Conservation (phyloP, 2,797 vertebrate species). For the Galaxias olidus region DNA sequence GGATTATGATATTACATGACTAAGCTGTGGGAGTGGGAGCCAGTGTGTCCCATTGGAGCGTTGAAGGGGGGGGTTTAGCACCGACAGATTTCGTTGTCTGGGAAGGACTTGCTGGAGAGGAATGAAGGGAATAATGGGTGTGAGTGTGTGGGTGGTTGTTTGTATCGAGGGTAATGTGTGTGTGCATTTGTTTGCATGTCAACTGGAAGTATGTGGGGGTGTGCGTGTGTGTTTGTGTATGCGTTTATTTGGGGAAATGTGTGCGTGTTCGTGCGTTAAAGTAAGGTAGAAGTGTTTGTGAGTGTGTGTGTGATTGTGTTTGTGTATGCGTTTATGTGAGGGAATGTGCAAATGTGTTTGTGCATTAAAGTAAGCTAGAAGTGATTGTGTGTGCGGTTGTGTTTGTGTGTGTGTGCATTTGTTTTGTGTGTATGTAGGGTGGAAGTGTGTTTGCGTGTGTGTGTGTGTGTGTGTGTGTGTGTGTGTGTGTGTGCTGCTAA, state of each 20-base stretch:
- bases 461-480: slow-evolving; percentile 6
- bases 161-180: too few relatives aligned
- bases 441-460: not conserved
- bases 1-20: too few relatives aligned
- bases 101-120: too few relatives aligned
- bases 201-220: not conserved
- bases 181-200: too few relatives aligned
- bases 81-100: too few relatives aligned
- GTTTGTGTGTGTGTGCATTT: not conserved
- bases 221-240: not conserved
- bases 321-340: not conserved
- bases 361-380: too few relatives aligned
- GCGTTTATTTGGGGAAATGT: not conserved
- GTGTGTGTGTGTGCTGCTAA: not conserved
- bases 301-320: not conserved
- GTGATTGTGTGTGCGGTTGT: not conserved
- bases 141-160: too few relatives aligned
- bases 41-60: too few relatives aligned
- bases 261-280: not conserved
- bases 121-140: too few relatives aligned
- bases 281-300: not conserved
- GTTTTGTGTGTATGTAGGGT: not conserved
- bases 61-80: too few relatives aligned
- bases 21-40: too few relatives aligned
- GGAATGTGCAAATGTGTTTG: not conserved